Base-by-base conservation (phyloP, 2,888 invertebrate species). In the Hirudinaria manillensis region DNA sequence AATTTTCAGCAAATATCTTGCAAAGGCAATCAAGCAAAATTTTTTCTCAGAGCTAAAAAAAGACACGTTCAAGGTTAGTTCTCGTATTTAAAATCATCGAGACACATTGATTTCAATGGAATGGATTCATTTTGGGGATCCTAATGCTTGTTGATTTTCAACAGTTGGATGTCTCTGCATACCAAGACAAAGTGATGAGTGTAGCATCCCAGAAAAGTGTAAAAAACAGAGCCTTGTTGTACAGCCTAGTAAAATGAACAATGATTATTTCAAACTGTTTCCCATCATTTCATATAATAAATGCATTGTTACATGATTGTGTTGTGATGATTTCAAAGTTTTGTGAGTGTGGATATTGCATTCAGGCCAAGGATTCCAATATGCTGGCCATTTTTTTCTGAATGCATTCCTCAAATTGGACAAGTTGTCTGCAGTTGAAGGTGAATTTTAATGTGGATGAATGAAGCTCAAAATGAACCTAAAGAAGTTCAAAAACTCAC, bases 201-300 rank as follows among this genome's bases (percentile, higher is more conserved):
- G 29, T 29, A 1, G 61, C 61, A 27, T 61, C 61, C 24, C 24
- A 61, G 61, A 19, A 61, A 24, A 61, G n/a, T 29, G 29, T 61
- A 10, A 61, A 61, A n/a, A 61, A 61, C 61, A 61, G 61, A 61
- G 24, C 61, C 24, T 27, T 61, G 24, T 27, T 61, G 61, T 61
- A 61, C 61, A 61, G 61, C 61, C 61, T 61, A 27, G 10, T 29
- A 29, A 61, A 61, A 45, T 45, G 45, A 45, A 45, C 45, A 45
- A 6, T 7, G 13, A 45, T 45, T 45, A 16, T 45, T 45, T 45
- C 16, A 16, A 45, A 45, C 45, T 45, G 45, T 45, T 45, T 45
- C 45, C 16, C 10, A 45, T 16, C 3, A 45, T 45, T 45, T 45
- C 1, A 45, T 1, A 45, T 16, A 45, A 4, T 45, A 45, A 45